Percentiles rank a stretch among this genome's conserved stretches.
Evolutionary conservation across 1,140 invertebrate genomes (phyloP).

Genomic region (Scylla paramamosain): DNA sequence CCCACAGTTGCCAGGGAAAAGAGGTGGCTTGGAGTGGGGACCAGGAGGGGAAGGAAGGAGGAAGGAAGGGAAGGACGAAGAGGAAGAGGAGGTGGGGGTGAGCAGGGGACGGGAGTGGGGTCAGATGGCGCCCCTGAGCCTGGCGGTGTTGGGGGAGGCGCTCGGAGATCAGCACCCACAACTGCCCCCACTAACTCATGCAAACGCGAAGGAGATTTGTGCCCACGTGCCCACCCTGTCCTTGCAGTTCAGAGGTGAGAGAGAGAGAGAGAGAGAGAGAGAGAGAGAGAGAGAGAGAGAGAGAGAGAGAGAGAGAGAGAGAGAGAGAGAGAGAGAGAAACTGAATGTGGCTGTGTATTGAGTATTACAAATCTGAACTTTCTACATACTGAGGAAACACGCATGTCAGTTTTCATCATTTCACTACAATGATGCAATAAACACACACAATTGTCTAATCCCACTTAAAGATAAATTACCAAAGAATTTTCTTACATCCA

Average conservation of each 20-base stretch:
- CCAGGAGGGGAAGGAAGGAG: background rate
- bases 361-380: too few relatives aligned
- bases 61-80: background rate
- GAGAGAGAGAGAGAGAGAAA: too few relatives aligned
- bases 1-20: too few relatives aligned
- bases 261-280: background rate
- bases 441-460: too few relatives aligned
- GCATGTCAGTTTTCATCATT: too few relatives aligned
- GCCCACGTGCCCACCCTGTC: constrained; percentile 58
- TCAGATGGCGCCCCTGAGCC: constrained; percentile 58
- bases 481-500: too few relatives aligned
- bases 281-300: background rate
- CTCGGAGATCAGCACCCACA: constrained; percentile 53
- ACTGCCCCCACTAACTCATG: constrained; percentile 53
- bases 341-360: too few relatives aligned
- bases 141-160: constrained; percentile 55
- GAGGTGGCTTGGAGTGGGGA: background rate
- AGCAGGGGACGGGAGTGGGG: constrained; percentile 36
- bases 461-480: too few relatives aligned
- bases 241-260: constrained; percentile 63
- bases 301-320: background rate
- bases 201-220: constrained; percentile 49
- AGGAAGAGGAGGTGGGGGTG: constrained; percentile 34
- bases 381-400: too few relatives aligned
- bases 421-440: too few relatives aligned